A percentile compares a stretch with the other conserved stretches of the same genome.
These are phyloP conservation scores for Cuniculus paca DNA, from an alignment of 2,797 vertebrate species.

Conservation along the genomic window DNA sequence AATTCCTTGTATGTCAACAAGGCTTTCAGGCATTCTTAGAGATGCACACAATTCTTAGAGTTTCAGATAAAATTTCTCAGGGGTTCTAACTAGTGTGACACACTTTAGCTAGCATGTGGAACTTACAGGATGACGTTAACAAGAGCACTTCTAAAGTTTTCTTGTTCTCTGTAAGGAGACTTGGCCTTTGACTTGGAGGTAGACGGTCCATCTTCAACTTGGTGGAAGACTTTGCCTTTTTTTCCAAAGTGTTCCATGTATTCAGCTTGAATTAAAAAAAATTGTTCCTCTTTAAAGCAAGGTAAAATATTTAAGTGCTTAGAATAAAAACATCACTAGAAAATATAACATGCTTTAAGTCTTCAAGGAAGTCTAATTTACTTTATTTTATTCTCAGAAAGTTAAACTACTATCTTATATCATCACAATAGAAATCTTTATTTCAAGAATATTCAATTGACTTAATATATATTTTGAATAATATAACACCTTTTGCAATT, in stretches of 20 bases:
- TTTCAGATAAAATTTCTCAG: not conserved
- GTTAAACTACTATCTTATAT: not conserved
- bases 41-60: not conserved
- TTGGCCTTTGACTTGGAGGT: slow-evolving; percentile 77
- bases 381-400: slow-evolving; percentile 34
- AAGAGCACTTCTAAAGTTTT: slow-evolving; percentile 89
- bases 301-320: not conserved
- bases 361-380: not conserved
- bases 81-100: not conserved
- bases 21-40: not conserved
- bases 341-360: not conserved
- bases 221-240: slow-evolving; percentile 73
- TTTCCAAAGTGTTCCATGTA: slow-evolving; percentile 70
- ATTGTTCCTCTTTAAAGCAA: slow-evolving; percentile 28
- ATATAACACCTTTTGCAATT: slow-evolving; percentile 14
- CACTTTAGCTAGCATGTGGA: not conserved
- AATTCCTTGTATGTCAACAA: not conserved
- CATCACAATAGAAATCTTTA: slow-evolving; percentile 11
- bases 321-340: slow-evolving; percentile 47
- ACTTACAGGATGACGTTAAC: slow-evolving; percentile 91
- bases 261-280: slow-evolving; percentile 77
- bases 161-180: slow-evolving; percentile 82
- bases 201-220: slow-evolving; percentile 77
- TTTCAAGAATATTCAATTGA: slow-evolving; percentile 45
- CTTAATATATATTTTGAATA: slow-evolving; percentile 23